Base-by-base conservation (phyloP, 1,140 invertebrate species). In the Melanaphis sacchari region DNA sequence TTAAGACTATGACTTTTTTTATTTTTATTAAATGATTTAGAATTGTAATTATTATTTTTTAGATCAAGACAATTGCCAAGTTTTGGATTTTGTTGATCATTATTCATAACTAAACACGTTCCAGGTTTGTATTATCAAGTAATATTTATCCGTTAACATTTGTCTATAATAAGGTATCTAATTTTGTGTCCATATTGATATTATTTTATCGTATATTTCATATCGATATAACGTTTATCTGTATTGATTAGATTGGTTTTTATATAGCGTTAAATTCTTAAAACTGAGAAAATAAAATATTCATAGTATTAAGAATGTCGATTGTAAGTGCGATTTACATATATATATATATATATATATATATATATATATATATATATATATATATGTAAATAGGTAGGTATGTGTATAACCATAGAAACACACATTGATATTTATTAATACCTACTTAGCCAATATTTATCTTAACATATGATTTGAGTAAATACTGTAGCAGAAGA, bases 71-170 rank as follows among this genome's bases (percentile, higher is more conserved):
- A 31, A 41, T 18, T 21, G 84, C 41, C 84, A n/a, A 43, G 41
- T 87, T 87, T 31, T 85, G 9, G 9, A 43, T 87, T 41, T 87
- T n/a, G 26, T 18, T 31, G 15, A 87, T 43, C 15, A n/a, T n/a
- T 87, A 84, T 84, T 84, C 38, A 43, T 85, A 31, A n/a, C 46
- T n/a, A 31, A 87, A 43, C 84, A n/a, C 41, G 26, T 87, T 87
- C 84, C 41, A 87, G 84, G 2, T 43, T n/a, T 43, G 84, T 87
- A n/a, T 31, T 66, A 43, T 43, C 26, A 22, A 84, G 5, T 24
- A 40, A 6, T 26, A 24, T 26, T 38, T 11, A 84, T 84, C 22
- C 38, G 24, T 26, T 2, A 82, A 82, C 5, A 38, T 82, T 38
- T 38, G 38, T 2, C 6, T 82, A 24, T 38, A 38, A 82, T 81